Base-by-base conservation (phyloP, 2,113 vertebrate genomes). In the Varanus komodoensis region DNA sequence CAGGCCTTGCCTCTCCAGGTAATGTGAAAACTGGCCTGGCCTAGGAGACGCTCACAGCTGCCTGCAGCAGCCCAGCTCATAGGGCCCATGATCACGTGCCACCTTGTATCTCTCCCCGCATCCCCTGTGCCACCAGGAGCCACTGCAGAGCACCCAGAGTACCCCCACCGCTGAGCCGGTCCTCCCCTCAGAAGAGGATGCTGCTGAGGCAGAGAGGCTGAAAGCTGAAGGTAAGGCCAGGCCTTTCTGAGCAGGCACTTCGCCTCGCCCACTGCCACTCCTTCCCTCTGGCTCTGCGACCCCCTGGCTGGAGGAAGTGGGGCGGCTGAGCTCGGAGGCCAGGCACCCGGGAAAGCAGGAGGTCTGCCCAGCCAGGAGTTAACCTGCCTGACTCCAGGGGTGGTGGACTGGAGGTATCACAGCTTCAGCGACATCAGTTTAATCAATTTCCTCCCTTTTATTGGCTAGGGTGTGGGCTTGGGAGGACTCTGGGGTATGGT, bases 141-240 rank as follows among this genome's bases (percentile, higher is more conserved):
- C 93, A 52, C 97, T 97, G 0, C 96, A 96, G 44, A 94, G 93
- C 92, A 96, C 93, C 44, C 96, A 96, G 44, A 94, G 93, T 92
- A 96, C 93, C 44, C 97, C 96, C 34, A 97, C 96, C 87, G 94
- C 98, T 0, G 94, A 95, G 54, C 94, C 91, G 0, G 61, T 96
- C 73, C 95, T 97, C 0, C 97, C 97, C 5, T 98, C 97, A 0
- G 98, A 98, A 75, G 98, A 99, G 4, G 98, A 99, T 78, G 89
- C 96, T 1, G 97, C 96, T 0, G 98, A 99, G 84, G 99, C 99
- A 0, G 99, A 99, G 89, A 95, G 95, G 8, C 98, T 99, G 80
- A 99, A 99, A 83, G 98, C 97, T 0, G 98, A 99, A 92, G 99
- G 99, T 99, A 90, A 85, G 91, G 32, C 38, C n/a, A 21, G 34